Conservation (phyloP, 2,113 vertebrate species). For the Bungarus multicinctus region DNA sequence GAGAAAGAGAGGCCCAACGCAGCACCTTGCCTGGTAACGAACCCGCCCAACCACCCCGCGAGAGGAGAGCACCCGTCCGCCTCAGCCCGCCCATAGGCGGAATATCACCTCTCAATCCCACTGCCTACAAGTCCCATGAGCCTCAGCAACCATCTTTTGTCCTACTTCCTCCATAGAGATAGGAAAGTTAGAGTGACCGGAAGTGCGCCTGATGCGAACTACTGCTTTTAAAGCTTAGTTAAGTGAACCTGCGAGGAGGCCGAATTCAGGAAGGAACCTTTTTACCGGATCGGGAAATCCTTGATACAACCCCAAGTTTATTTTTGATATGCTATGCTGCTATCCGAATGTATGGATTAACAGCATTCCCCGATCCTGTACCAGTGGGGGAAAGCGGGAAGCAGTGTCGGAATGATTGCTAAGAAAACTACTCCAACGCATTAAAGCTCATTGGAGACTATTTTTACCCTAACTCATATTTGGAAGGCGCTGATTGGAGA, state of each 20-base stretch:
- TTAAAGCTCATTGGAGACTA: not conserved
- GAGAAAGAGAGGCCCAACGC: not conserved
- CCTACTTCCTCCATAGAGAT: not conserved
- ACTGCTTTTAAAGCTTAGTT: not conserved
- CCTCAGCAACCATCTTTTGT: not conserved
- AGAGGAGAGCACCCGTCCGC: not conserved
- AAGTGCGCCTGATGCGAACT: not conserved
- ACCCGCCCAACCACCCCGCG: not conserved
- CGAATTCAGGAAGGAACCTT: not conserved
- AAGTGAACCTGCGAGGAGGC: not conserved
- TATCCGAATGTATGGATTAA: not conserved
- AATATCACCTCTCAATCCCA: not conserved
- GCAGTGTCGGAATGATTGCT: not conserved
- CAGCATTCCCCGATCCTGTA: not conserved
- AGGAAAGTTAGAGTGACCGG: not conserved
- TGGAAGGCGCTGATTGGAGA: not conserved
- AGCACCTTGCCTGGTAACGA: not conserved
- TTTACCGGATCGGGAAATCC: not conserved
- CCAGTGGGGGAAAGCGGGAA: not conserved
- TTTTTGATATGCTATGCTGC: not conserved
- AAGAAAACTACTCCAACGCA: not conserved
- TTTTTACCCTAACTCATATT: not conserved
- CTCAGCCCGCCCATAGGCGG: not conserved
- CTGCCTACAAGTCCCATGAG: conserved; percentile 6
- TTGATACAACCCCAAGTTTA: not conserved